phyloP scores from a whole-genome alignment of 2,888 invertebrate genomes.

The Amaurobius ferox region DNA sequence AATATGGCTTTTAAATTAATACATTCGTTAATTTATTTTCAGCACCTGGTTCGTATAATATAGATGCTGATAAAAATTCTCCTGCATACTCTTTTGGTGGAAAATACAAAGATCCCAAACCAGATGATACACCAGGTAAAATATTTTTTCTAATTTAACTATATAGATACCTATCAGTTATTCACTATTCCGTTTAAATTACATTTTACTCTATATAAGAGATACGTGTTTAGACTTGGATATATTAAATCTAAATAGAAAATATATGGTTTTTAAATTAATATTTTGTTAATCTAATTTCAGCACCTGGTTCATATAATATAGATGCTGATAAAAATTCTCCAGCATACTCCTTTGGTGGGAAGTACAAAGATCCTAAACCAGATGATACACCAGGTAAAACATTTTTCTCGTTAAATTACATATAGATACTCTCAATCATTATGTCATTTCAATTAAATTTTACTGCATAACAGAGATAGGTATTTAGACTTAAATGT shows the following conservation, averaged over 20 bases:
- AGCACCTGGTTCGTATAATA: conserved; percentile 89
- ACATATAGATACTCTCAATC: neutral
- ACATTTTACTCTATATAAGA: no score
- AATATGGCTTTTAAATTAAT: no score
- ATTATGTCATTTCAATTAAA: no score
- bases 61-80: conserved; percentile 80
- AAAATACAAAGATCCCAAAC: conserved; percentile 78
- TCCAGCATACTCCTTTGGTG: conserved; percentile 85
- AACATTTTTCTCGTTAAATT: neutral
- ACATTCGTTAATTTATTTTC: conserved; percentile 80
- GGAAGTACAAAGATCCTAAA: conserved; percentile 79
- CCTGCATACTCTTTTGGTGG: conserved; percentile 85
- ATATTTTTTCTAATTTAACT: no score
- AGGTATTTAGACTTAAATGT: no score
- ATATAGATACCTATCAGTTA: no score
- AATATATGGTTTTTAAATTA: no score
- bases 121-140: conserved; percentile 61
- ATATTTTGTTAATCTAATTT: no score
- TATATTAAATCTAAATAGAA: no score
- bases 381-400: conserved; percentile 69
- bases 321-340: conserved; percentile 86
- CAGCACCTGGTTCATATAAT: conserved; percentile 90
- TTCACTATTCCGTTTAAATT: no score
- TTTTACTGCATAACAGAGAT: no score
- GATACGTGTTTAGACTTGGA: no score